Evolutionary conservation across 92 coral and sea anemone species (phyloP).

Genomic region (Umimayanthus chanpuru): DNA sequence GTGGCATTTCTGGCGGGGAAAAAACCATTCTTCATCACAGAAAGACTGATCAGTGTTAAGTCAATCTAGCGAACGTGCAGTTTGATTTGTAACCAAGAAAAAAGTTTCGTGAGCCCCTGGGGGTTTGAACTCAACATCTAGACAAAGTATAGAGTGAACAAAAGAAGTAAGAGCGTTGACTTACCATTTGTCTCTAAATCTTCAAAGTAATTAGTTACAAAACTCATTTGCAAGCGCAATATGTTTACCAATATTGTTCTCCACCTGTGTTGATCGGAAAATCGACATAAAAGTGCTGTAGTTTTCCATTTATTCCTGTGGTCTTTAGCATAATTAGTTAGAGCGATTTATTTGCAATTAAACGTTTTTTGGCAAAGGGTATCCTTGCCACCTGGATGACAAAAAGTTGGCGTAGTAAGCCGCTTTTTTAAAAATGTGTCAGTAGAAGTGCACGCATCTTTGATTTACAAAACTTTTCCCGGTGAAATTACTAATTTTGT

Average conservation of each 20-base stretch:
- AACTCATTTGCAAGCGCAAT: background rate
- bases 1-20: background rate
- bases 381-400: slow-evolving; percentile 26
- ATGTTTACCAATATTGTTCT: slow-evolving; percentile 1
- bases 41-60: background rate
- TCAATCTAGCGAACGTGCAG: background rate
- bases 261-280: slow-evolving; percentile 2
- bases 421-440: slow-evolving; percentile 1
- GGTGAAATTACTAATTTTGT: background rate
- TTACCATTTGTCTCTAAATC: slow-evolving; percentile 37
- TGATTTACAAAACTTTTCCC: background rate
- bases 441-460: slow-evolving; percentile 26
- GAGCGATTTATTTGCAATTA: slow-evolving; percentile 1
- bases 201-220: slow-evolving; percentile 25
- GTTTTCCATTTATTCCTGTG: slow-evolving; percentile 10
- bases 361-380: slow-evolving; percentile 20
- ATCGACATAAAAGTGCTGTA: background rate
- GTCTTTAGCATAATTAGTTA: slow-evolving; percentile 33
- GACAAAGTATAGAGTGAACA: slow-evolving; percentile 26
- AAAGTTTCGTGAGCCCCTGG: slow-evolving; percentile 32
- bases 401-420: background rate
- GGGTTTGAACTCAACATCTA: slow-evolving; percentile 26
- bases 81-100: slow-evolving; percentile 21
- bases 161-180: slow-evolving; percentile 35
- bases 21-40: background rate